Evolutionary conservation across 1,140 invertebrate genomes (phyloP).

Genomic region (Trinorchestia longiramus): DNA sequence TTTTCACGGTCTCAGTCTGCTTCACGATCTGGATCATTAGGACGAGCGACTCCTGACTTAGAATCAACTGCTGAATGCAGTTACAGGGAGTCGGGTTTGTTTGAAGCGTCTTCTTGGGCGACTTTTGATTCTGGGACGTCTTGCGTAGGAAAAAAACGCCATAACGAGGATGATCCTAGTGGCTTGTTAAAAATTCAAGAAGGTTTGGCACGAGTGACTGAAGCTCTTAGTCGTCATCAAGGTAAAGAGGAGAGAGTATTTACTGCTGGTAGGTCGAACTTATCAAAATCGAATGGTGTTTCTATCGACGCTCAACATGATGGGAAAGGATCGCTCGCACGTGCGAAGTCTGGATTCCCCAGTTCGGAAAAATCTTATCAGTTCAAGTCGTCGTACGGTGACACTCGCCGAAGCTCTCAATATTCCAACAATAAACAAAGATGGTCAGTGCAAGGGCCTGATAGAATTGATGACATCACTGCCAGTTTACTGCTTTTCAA

Average conservation of each 20-base stretch:
- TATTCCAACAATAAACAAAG: neutral
- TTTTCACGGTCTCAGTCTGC: neutral
- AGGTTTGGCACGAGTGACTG: conserved; percentile 62
- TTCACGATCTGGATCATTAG: conserved; percentile 16
- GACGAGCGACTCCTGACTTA: neutral
- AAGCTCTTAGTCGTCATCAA: conserved; percentile 61
- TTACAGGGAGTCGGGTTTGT: neutral
- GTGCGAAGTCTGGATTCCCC: neutral
- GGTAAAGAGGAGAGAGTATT: neutral
- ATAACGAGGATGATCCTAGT: neutral
- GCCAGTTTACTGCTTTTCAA: conserved; percentile 3
- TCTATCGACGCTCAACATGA: neutral
- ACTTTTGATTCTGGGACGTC: neutral
- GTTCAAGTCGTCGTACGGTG: neutral
- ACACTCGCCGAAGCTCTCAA: neutral
- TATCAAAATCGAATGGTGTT: neutral
- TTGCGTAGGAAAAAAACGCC: neutral
- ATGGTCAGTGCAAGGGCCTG: neutral
- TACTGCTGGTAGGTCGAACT: neutral
- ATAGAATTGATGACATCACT: conserved; percentile 34
- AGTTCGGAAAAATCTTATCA: neutral
- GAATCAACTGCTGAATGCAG: neutral
- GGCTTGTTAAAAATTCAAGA: conserved; percentile 59
- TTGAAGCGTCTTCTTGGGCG: conserved; percentile 41
- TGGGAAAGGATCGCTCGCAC: neutral